phyloP scores from a whole-genome alignment of 2,113 vertebrate species.

The Pomatorhinus ruficollis region DNA sequence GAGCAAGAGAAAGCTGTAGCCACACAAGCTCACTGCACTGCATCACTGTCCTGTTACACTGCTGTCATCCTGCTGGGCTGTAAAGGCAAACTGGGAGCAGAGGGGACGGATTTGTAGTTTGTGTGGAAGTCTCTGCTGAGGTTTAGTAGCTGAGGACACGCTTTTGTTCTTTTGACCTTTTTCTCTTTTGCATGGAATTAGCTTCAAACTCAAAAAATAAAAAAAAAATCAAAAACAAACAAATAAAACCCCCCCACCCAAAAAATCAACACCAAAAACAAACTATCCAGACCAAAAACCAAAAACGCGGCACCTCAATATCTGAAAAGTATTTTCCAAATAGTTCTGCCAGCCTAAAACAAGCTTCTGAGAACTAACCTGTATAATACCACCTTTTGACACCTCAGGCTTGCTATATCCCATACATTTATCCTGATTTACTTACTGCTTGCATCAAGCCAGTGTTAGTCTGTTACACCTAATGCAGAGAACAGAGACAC shows the following conservation, averaged over 20 bases:
- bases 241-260: background rate
- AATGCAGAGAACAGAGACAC: background rate
- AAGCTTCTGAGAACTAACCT: background rate
- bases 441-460: background rate
- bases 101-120: background rate
- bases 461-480: background rate
- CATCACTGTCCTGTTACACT: accelerated
- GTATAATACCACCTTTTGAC: background rate
- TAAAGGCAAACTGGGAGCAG: background rate
- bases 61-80: background rate
- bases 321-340: background rate
- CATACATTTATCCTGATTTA: accelerated
- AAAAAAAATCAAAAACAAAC: background rate
- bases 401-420: background rate
- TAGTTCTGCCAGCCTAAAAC: background rate
- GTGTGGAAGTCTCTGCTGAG: background rate
- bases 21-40: background rate
- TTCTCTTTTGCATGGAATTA: background rate
- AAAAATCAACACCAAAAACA: too few species aligned
- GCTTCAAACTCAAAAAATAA: background rate
- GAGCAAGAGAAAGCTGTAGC: background rate
- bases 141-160: background rate
- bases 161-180: background rate
- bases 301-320: accelerated
- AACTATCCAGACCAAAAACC: background rate